A percentile compares a stretch with the other conserved stretches of the same genome.
phyloP scores from a whole-genome alignment of 2,113 vertebrate species.

The Ptyas mucosa region DNA sequence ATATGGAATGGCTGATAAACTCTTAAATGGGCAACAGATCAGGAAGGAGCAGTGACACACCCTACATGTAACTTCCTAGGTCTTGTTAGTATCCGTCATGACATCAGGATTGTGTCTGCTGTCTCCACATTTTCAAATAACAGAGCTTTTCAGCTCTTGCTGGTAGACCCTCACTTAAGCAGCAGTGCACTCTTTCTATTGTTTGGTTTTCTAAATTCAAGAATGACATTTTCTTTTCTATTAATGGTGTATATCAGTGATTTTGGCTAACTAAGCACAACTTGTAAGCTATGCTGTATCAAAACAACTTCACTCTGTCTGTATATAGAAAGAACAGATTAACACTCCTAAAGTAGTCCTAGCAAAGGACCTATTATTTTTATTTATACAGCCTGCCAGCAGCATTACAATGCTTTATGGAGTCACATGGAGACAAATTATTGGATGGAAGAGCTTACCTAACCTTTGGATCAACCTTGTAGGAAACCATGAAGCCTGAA shows the following conservation, averaged over 20 bases:
- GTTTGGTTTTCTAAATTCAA: background rate
- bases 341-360: background rate
- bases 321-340: background rate
- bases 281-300: background rate
- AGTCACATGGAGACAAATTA: background rate
- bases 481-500: background rate
- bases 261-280: background rate
- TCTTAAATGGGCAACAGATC: background rate
- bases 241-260: background rate
- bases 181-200: background rate
- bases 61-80: background rate
- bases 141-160: background rate
- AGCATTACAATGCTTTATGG: background rate
- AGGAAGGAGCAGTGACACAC: constrained; percentile 5
- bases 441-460: background rate
- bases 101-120: background rate
- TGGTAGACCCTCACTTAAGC: background rate
- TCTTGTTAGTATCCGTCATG: background rate
- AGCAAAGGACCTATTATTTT: background rate
- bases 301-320: background rate
- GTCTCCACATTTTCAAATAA: background rate
- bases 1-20: background rate
- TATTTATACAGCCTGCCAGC: background rate
- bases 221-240: background rate
- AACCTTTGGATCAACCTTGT: background rate